Conservation (phyloP, 2,113 vertebrate species). For the Orientallactaga bullata region DNA sequence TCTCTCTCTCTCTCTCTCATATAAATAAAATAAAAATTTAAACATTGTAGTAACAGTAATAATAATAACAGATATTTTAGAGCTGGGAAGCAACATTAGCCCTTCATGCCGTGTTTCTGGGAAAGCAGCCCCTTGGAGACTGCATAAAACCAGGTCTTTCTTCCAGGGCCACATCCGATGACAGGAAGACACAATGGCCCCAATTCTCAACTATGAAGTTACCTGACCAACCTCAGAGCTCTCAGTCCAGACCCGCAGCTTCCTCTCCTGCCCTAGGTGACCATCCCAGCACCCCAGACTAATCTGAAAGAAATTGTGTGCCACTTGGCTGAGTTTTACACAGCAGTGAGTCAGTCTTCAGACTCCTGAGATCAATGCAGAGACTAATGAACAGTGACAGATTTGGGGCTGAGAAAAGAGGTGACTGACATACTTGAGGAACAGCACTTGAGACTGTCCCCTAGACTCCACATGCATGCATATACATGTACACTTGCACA, state of each 20-base stretch:
- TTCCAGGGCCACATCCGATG: too few species aligned
- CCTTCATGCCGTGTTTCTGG: neutral
- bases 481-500: neutral
- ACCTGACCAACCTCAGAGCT: too few species aligned
- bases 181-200: neutral
- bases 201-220: fast-evolving
- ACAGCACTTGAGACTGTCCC: neutral
- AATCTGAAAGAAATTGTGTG: neutral
- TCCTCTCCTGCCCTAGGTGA: neutral
- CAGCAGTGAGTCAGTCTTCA: neutral
- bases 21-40: too few species aligned
- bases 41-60: too few species aligned
- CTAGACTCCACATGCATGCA: neutral
- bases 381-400: neutral
- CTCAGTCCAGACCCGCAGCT: too few species aligned
- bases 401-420: neutral
- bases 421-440: neutral
- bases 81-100: too few species aligned
- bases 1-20: too few species aligned
- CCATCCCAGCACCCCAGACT: neutral
- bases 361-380: neutral
- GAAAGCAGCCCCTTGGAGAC: neutral
- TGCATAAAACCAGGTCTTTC: neutral
- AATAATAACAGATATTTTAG: neutral
- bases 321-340: neutral